A percentile compares a stretch with the other conserved stretches of the same genome.
phyloP scores from a whole-genome alignment of 2,888 invertebrate genomes.

The Drosophila meridiana region DNA sequence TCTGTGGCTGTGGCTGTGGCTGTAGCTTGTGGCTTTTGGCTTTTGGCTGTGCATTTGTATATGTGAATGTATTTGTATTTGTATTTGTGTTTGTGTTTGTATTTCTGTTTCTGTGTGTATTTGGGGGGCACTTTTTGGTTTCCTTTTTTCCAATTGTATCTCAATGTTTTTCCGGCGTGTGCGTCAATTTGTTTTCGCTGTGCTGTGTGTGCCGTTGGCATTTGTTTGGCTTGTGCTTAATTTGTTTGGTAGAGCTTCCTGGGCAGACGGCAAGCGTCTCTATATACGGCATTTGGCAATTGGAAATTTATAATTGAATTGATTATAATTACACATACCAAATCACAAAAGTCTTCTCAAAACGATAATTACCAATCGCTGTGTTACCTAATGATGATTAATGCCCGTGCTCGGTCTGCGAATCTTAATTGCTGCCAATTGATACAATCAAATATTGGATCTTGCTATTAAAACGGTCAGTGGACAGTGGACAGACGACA shows the following conservation, averaged over 20 bases:
- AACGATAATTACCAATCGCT: constrained; percentile 4
- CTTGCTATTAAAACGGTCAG: constrained; percentile 12
- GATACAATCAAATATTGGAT: constrained; percentile 28
- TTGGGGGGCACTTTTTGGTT: constrained; percentile 27
- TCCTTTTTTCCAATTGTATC: constrained; percentile 36
- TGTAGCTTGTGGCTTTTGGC: background rate
- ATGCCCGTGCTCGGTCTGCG: constrained; percentile 21
- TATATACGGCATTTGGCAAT: constrained; percentile 10
- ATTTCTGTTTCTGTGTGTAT: constrained; percentile 12
- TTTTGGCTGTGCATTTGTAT: background rate
- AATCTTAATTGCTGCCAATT: constrained; percentile 60
- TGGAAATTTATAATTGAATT: constrained; percentile 51
- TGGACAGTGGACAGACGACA: background rate
- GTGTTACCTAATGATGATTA: constrained; percentile 29
- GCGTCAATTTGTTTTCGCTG: constrained; percentile 42
- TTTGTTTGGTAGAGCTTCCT: constrained; percentile 43
- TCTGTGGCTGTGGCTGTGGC: too few species aligned
- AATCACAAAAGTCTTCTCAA: background rate
- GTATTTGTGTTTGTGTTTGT: constrained; percentile 11
- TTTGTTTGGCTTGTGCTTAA: constrained; percentile 52
- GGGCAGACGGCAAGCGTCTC: constrained; percentile 16
- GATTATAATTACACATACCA: constrained; percentile 26
- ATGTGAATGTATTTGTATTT: background rate
- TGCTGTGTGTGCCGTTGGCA: constrained; percentile 19
- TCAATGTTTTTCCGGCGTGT: constrained; percentile 26